Percentiles rank a stretch among this genome's conserved stretches.
phyloP scores from a whole-genome alignment of 2,113 vertebrate species.

The rabbit (Oryctolagus cuniculus) region DNA sequence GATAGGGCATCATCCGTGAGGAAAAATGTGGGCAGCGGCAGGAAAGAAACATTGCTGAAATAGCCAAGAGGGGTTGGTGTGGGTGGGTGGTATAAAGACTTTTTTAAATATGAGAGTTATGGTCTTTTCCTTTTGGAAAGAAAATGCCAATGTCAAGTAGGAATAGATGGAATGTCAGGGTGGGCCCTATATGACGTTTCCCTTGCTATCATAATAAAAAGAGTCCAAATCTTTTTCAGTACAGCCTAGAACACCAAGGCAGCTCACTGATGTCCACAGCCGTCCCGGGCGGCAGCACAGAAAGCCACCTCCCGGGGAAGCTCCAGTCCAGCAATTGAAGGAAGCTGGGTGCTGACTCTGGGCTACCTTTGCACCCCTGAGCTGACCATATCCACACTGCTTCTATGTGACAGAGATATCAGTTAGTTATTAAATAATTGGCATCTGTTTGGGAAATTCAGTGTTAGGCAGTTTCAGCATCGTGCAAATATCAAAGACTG shows the following conservation, averaged over 20 bases:
- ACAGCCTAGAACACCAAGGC: neutral
- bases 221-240: neutral
- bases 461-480: no score
- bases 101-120: neutral
- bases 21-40: neutral
- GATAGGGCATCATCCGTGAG: neutral
- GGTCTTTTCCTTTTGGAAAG: neutral
- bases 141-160: neutral
- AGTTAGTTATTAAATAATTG: no score
- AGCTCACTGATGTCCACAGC: neutral
- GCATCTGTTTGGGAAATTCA: no score
- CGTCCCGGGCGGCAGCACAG: neutral
- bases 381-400: neutral
- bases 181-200: neutral
- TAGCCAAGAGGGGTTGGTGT: neutral
- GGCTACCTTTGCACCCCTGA: rapidly evolving
- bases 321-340: no score
- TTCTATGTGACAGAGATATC: neutral
- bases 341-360: neutral
- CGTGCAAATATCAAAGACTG: no score
- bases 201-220: neutral
- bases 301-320: neutral
- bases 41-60: neutral
- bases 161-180: no score
- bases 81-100: neutral